Evolutionary conservation across 2,113 vertebrate genomes (phyloP).

Genomic region (Prietella phreatophila): DNA sequence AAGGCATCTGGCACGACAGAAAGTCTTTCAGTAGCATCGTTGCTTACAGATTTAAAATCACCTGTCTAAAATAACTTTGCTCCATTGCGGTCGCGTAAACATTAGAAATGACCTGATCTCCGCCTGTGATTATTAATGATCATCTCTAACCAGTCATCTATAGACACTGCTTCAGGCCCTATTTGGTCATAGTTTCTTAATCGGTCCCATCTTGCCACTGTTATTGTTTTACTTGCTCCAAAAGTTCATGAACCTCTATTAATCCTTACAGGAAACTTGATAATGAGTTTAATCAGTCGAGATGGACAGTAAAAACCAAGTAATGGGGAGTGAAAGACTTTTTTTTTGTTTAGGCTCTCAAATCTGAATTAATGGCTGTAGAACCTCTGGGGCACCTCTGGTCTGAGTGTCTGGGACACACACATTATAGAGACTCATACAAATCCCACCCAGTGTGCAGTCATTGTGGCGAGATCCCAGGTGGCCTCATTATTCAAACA

Average conservation of each 20-base stretch:
- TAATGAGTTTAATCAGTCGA: neutral
- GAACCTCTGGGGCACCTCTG: neutral
- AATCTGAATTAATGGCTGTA: slow-evolving; percentile 9
- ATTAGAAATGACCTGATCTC: neutral
- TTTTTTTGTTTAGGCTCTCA: neutral
- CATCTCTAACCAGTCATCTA: neutral
- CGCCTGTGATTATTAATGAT: neutral
- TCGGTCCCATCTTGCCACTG: neutral
- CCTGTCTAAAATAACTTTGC: neutral
- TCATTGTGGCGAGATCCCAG: slow-evolving; percentile 18
- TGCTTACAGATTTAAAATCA: neutral
- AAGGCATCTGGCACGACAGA: slow-evolving; percentile 1
- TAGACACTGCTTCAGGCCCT: neutral
- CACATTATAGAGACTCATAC: slow-evolving; percentile 5
- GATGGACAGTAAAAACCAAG: neutral
- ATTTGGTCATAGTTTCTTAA: neutral
- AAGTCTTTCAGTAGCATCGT: neutral
- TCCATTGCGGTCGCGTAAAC: neutral
- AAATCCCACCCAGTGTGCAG: neutral
- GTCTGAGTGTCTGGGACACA: neutral
- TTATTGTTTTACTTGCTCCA: slow-evolving; percentile 13
- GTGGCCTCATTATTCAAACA: slow-evolving; percentile 49
- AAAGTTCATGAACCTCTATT: neutral
- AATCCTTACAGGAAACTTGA: neutral
- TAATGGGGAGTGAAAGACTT: neutral